phyloP scores from a whole-genome alignment of 2,888 invertebrate species.

The Scaptodrosophila latifasciaeformis region DNA sequence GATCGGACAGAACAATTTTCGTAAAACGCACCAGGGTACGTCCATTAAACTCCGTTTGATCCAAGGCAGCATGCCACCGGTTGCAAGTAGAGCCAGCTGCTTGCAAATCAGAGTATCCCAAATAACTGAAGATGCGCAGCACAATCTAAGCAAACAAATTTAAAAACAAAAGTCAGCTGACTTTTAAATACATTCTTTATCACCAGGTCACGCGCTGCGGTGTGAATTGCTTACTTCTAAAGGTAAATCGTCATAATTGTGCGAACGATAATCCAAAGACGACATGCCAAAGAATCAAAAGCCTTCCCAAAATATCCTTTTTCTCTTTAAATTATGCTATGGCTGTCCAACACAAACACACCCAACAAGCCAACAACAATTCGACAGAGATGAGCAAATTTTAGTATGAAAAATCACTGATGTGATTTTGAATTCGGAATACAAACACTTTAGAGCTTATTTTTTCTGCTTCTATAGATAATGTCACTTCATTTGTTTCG shows the following conservation, averaged over 20 bases:
- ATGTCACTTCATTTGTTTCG: too few species aligned
- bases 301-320: too few species aligned
- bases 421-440: too few species aligned
- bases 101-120: slow-evolving; percentile 81
- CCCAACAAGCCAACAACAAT: too few species aligned
- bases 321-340: not conserved
- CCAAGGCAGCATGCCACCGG: slow-evolving; percentile 82
- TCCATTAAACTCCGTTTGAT: slow-evolving; percentile 77
- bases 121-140: slow-evolving; percentile 79
- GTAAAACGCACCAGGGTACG: slow-evolving; percentile 66
- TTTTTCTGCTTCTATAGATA: too few species aligned
- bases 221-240: slow-evolving; percentile 67
- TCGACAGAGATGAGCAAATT: too few species aligned
- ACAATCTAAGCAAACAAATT: slow-evolving; percentile 76
- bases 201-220: slow-evolving; percentile 38
- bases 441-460: too few species aligned
- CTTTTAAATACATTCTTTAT: slow-evolving; percentile 13
- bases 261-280: slow-evolving; percentile 29
- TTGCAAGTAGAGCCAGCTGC: slow-evolving; percentile 80
- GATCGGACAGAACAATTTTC: slow-evolving; percentile 70
- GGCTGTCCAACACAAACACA: too few species aligned
- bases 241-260: slow-evolving; percentile 70
- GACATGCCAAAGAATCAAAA: slow-evolving; percentile 47
- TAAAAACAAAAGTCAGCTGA: slow-evolving; percentile 47
- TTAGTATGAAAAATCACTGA: too few species aligned